phyloP scores from a whole-genome alignment of 2,797 vertebrate genomes.

The Lagodon rhomboides region DNA sequence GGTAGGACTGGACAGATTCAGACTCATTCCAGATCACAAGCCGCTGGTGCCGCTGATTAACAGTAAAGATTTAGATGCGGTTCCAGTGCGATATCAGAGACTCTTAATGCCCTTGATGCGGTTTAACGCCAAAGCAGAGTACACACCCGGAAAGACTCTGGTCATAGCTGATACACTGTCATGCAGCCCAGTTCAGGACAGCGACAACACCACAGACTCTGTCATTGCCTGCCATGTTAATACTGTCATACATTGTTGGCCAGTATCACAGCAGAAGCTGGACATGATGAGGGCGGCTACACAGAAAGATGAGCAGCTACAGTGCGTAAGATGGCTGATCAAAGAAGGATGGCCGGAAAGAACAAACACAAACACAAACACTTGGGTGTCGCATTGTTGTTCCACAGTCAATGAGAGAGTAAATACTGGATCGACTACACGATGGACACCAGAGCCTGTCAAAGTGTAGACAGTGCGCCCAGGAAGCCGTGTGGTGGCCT shows the following conservation, averaged over 20 bases:
- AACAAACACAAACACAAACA: no score
- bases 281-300: not conserved
- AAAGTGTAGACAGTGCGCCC: no score
- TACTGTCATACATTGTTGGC: conserved; percentile 2
- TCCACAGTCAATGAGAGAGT: conserved; percentile 4
- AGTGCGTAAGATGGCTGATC: not conserved
- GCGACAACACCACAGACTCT: not conserved
- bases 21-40: not conserved
- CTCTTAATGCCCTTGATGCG: not conserved
- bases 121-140: not conserved
- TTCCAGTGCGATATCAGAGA: not conserved
- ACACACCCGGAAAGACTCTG: not conserved
- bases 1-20: not conserved
- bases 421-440: not conserved
- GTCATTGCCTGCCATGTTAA: not conserved
- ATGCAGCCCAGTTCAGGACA: not conserved
- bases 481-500: no score
- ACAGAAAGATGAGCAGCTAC: not conserved
- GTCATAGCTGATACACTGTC: conserved; percentile 15
- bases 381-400: not conserved
- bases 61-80: not conserved
- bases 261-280: conserved; percentile 13
- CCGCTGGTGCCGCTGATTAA: conserved; percentile 2
- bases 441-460: no score
- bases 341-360: not conserved